phyloP scores from a whole-genome alignment of 2,113 vertebrate genomes.

The Eidolon helvum region DNA sequence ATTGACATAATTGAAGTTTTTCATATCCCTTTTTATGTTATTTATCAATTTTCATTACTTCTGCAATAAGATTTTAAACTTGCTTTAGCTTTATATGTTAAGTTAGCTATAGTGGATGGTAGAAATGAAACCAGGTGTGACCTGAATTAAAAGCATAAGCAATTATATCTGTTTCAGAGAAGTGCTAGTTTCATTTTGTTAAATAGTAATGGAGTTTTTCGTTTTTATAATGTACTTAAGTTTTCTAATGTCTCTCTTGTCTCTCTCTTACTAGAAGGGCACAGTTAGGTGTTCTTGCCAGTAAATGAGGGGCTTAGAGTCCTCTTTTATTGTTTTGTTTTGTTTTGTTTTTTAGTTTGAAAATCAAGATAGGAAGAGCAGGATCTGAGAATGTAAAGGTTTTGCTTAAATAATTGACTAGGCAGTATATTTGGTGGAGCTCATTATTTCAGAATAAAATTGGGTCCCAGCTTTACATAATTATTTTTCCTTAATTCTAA shows the following conservation, averaged over 20 bases:
- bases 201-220: neutral
- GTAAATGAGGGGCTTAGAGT: neutral
- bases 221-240: constrained; percentile 4
- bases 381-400: constrained; percentile 10
- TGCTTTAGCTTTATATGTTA: neutral
- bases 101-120: neutral
- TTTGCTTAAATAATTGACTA: constrained; percentile 40
- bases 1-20: constrained; percentile 1
- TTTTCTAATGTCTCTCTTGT: constrained; percentile 5
- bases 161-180: neutral
- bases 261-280: neutral
- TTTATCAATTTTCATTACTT: constrained; percentile 5
- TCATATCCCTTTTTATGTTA: neutral
- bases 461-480: constrained; percentile 7
- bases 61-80: neutral
- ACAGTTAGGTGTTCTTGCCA: neutral
- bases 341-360: constrained; percentile 1
- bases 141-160: neutral
- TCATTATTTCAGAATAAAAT: constrained; percentile 50
- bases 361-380: neutral
- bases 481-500: constrained; percentile 50
- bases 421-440: neutral
- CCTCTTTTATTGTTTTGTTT: neutral
- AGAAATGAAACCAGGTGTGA: neutral
- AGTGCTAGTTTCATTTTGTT: neutral